Evolutionary conservation across 2,797 vertebrate genomes (phyloP), one percentile per base, ranked within the genome.

Genomic region (Podarcis lilfordi): DNA sequence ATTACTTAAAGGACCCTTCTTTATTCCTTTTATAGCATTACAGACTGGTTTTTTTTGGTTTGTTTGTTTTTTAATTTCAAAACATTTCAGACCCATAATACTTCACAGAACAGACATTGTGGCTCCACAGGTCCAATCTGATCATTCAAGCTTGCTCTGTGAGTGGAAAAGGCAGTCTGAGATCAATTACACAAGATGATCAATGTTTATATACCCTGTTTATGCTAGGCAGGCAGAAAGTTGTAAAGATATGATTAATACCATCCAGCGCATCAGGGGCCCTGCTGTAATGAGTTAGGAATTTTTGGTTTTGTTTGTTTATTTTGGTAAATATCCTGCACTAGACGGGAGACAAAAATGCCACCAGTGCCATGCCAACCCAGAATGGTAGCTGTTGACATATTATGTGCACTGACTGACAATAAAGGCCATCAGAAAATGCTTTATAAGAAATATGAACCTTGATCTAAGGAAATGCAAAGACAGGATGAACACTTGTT

Each of bases 131-230:
- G 11, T 79, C 64, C 86, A 45, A 9, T 82, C 75, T 7, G 59
- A 82, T 82, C 71, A 5, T n/a, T 37, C 37, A 82, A 15, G 50
- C 71, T 82, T 75, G 37, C 71, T 61, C 6, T 80, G 85, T 21
- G 78, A 32, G 50, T 76, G 9, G 71, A 66, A 64, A 81, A 82
- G 35, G 29, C 80, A 87, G 35, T 87, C 71, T 87, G 80, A 55
- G 13, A 27, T 87, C 79, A 87, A 82, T 82, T 82, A 76, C 80
- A 64, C 19, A 59, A 43, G 68, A 82, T 35, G 71, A 87, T 75
- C 71, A 45, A 87, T 87, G 79, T 87, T 87, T 87, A 75, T 35
- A 35, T 35, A 68, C 81, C 78, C 45, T 61, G 68, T 64, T 74
- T 74, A 43, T 72, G 35, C 68, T 72, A 74, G 68, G 68, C 19